phyloP scores from a whole-genome alignment of 1,140 invertebrate genomes.

The Spodoptera litura region DNA sequence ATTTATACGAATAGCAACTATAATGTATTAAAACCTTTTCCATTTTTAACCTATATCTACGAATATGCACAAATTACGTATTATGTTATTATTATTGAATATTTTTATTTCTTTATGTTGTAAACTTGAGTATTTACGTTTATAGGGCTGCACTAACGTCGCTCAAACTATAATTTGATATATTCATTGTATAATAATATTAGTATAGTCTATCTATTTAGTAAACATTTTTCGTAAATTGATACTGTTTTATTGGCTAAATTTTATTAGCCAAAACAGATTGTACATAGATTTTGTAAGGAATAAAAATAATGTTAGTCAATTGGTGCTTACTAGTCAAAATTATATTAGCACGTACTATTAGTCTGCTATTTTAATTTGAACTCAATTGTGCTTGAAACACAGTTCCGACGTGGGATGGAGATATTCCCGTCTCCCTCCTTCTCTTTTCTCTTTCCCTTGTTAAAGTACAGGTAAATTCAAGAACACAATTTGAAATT shows the following conservation, averaged over 20 bases:
- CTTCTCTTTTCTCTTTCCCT: too few species aligned
- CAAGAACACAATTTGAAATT: too few species aligned
- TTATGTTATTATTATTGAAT: constrained; percentile 2
- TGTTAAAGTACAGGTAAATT: too few species aligned
- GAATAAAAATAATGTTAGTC: constrained; percentile 72
- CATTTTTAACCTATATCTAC: neutral
- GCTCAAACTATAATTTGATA: constrained; percentile 65
- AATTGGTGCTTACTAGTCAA: constrained; percentile 86
- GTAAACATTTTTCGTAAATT: constrained; percentile 56
- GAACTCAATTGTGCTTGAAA: neutral
- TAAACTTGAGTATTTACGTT: constrained; percentile 5
- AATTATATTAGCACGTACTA: constrained; percentile 82
- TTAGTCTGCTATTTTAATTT: constrained; percentile 29
- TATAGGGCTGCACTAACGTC: constrained; percentile 42
- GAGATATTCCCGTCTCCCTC: too few species aligned
- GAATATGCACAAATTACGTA: constrained; percentile 37
- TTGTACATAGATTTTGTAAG: constrained; percentile 76
- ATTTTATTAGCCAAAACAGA: constrained; percentile 77
- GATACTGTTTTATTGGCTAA: constrained; percentile 74
- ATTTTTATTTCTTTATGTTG: neutral
- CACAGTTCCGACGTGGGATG: too few species aligned
- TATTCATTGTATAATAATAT: constrained; percentile 47
- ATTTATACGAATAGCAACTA: too few species aligned
- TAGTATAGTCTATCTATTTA: constrained; percentile 45
- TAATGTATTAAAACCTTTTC: too few species aligned